A percentile compares a stretch with the other conserved stretches of the same genome.
Conservation (phyloP, 1,140 invertebrate species). For the Nasonia vitripennis region DNA sequence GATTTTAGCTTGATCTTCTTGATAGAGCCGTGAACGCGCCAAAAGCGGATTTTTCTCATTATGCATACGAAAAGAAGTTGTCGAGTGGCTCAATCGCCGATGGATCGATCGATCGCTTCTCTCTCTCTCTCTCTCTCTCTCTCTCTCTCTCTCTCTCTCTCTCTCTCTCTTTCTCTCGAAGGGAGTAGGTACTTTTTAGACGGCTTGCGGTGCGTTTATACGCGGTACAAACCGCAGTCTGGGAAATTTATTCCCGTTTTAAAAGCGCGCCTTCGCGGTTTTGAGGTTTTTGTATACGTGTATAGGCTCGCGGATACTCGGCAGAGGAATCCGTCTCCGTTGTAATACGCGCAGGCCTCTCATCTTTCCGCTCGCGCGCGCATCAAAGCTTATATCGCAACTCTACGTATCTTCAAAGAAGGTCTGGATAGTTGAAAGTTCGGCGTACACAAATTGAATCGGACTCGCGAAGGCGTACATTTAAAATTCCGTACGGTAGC, state of each 20-base stretch:
- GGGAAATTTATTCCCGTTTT: not conserved
- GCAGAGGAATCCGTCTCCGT: not conserved
- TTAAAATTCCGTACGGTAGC: too few relatives aligned
- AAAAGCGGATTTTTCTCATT: constrained; percentile 9
- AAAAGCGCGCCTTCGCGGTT: constrained; percentile 1
- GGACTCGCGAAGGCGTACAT: too few relatives aligned
- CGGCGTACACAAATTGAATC: too few relatives aligned
- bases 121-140: not conserved
- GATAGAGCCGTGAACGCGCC: not conserved
- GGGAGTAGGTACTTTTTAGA: not conserved
- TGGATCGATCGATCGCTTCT: constrained; percentile 1
- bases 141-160: not conserved
- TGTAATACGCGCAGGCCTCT: not conserved
- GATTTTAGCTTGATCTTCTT: not conserved
- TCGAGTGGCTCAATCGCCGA: constrained; percentile 12
- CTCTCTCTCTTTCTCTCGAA: not conserved
- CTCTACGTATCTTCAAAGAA: not conserved
- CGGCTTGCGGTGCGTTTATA: not conserved
- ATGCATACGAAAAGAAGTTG: constrained; percentile 8
- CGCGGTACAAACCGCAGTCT: not conserved
- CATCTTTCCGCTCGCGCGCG: too few relatives aligned
- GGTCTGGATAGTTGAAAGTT: too few relatives aligned
- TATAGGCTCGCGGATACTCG: too few relatives aligned
- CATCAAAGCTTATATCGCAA: too few relatives aligned
- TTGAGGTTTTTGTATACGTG: not conserved